These are phyloP conservation scores for Chromis chromis DNA, from an alignment of 2,797 vertebrate species.

Conservation along the genomic window DNA sequence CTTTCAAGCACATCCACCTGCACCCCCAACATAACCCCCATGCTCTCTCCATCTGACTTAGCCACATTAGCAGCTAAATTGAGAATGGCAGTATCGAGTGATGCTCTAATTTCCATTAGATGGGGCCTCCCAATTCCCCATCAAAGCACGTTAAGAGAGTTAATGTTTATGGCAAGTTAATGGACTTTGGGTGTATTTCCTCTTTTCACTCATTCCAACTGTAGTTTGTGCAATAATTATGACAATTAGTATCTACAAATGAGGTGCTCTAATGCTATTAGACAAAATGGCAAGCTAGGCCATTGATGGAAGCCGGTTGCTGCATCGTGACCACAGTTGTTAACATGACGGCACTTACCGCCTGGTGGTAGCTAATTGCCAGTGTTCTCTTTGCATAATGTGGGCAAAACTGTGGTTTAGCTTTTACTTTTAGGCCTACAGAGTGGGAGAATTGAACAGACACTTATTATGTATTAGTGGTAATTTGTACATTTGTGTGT, in stretches of 20 bases:
- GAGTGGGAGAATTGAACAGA: slow-evolving; percentile 40
- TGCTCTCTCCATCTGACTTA: slow-evolving; percentile 63
- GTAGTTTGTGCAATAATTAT: slow-evolving; percentile 86
- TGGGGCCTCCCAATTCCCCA: slow-evolving; percentile 74
- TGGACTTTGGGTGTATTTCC: slow-evolving; percentile 82
- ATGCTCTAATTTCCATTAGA: slow-evolving; percentile 81
- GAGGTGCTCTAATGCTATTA: slow-evolving; percentile 85
- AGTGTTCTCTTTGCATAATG: slow-evolving; percentile 66
- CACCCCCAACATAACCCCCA: slow-evolving; percentile 18
- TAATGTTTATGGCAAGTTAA: slow-evolving; percentile 89
- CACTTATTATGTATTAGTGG: slow-evolving; percentile 53
- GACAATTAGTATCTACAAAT: slow-evolving; percentile 86
- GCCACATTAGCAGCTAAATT: slow-evolving; percentile 79
- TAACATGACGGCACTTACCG: slow-evolving; percentile 71
- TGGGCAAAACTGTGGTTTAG: slow-evolving; percentile 62
- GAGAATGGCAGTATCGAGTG: slow-evolving; percentile 76
- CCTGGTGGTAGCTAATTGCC: slow-evolving; percentile 73
- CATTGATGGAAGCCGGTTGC: slow-evolving; percentile 65
- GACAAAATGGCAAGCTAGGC: slow-evolving; percentile 75
- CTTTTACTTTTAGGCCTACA: slow-evolving; percentile 53
- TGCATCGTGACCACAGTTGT: slow-evolving; percentile 71
- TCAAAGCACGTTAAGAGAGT: slow-evolving; percentile 82
- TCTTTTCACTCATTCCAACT: slow-evolving; percentile 71
- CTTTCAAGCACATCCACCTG: slow-evolving; percentile 39
- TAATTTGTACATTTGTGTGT: slow-evolving; percentile 35